Base-by-base conservation (phyloP, 2,113 vertebrate genomes). In the Syngnathus floridae region DNA sequence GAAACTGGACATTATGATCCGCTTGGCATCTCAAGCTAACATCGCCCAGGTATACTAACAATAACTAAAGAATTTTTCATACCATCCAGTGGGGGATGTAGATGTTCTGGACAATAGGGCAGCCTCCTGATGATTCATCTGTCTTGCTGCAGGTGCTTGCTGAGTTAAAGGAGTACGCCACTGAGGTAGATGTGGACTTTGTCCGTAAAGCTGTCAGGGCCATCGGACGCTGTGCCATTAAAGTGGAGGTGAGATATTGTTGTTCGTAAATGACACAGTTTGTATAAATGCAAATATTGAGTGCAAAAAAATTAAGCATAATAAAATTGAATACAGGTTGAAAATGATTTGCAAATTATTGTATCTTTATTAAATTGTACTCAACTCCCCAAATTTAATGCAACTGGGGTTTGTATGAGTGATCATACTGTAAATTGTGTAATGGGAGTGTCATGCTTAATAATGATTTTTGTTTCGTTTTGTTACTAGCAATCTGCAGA, bases 1-100 rank as follows among this genome's bases (percentile, higher is more conserved):
- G 88, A 99, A 99, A 64, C 89, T 99, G 86, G 97, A 99, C 87
- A 98, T 99, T 82, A 99, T 99, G 96, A 99, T 98, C 83, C 95
- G 97, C 51, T 85, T 99, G 69, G 97, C 96, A 22, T 98, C 97
- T 7, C 96, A 98, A 80, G 96, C 97, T 75, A 99, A 98, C 87
- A 98, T 99, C 0, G 95, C 97, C 17, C 97, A 99, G 95, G 97
- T 98, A 68, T 22, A 38, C 21, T 1, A 14, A 31, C 37, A 35
- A 40, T 7, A 31, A 61, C 38, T 16, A 43, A 61, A 43, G n/a
- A 19, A 10, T 21, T 59, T 59, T 37, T 37, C 6, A 4, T 1
- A 64, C 1, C n/a, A 19, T 5, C 22, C 16, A 21, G 11, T 35
- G 21, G n/a, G n/a, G n/a, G 17, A n/a, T 49, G 54, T 37, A 52